phyloP scores from a whole-genome alignment of 2,888 invertebrate species.

The Falcaria lacertinaria region DNA sequence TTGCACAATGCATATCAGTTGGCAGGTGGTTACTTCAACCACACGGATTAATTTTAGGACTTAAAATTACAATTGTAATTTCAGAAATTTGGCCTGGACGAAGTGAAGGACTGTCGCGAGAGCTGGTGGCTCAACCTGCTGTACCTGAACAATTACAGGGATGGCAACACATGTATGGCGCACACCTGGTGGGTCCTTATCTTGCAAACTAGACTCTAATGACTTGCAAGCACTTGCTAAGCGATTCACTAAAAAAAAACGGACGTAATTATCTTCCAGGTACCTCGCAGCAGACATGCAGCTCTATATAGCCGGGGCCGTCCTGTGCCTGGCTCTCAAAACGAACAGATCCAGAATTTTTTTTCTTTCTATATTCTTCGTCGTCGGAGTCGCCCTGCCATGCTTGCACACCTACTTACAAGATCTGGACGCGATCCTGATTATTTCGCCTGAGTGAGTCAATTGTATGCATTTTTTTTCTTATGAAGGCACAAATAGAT shows the following conservation, averaged over 20 bases:
- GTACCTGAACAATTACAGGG: conserved; percentile 43
- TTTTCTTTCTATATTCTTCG: conserved; percentile 16
- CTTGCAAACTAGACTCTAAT: neutral
- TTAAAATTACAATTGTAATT: neutral
- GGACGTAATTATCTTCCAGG: conserved; percentile 21
- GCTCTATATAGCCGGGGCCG: conserved; percentile 28
- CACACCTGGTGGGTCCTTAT: conserved; percentile 28
- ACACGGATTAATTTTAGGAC: neutral
- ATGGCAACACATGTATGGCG: conserved; percentile 30
- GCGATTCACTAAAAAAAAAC: too few relatives aligned
- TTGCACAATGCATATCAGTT: too few relatives aligned
- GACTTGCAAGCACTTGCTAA: neutral
- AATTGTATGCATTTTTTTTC: neutral
- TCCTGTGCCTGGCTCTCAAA: conserved; percentile 15
- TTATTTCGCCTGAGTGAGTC: conserved; percentile 36
- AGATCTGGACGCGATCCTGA: conserved; percentile 31
- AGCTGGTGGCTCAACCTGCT: conserved; percentile 39
- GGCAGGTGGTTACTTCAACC: too few relatives aligned
- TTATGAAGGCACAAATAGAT: neutral
- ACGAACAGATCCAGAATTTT: conserved; percentile 11
- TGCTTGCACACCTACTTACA: conserved; percentile 35
- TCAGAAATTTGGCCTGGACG: conserved; percentile 11
- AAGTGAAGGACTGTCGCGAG: conserved; percentile 28
- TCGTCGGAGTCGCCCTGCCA: conserved; percentile 26
- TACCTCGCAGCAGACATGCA: conserved; percentile 43